Conservation (phyloP, 23 tunicate genomes). For the Pegea sp. region DNA sequence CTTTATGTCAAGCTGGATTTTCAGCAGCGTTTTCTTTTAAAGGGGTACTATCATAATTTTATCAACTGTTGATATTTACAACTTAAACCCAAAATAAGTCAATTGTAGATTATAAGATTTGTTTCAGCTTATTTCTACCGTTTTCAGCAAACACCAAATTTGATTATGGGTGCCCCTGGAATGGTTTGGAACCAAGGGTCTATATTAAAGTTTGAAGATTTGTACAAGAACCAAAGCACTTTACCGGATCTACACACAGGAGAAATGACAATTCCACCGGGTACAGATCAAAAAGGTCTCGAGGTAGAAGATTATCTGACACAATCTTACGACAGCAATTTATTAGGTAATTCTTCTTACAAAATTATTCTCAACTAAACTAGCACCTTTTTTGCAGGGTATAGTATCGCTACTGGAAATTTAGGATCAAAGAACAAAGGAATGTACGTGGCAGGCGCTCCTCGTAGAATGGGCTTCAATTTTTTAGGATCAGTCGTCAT, state of each 20-base stretch:
- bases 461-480: conserved; percentile 52
- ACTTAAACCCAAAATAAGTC: no score
- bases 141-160: conserved; percentile 13
- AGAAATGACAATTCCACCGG: conserved; percentile 24
- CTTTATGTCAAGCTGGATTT: conserved; percentile 62
- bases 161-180: conserved; percentile 64
- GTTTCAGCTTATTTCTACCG: neutral
- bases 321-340: conserved; percentile 47
- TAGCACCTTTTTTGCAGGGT: conserved; percentile 15
- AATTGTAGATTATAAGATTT: neutral
- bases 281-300: conserved; percentile 10
- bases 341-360: conserved; percentile 25
- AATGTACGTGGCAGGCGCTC: conserved; percentile 49
- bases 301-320: conserved; percentile 10
- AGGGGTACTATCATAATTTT: neutral
- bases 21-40: conserved; percentile 27
- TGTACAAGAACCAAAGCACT: conserved; percentile 6
- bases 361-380: neutral
- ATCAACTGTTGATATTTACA: neutral
- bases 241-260: conserved; percentile 28
- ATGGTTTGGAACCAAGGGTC: conserved; percentile 64
- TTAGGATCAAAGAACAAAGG: conserved; percentile 6
- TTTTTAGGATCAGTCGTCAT: conserved; percentile 41
- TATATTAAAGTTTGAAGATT: conserved; percentile 19
- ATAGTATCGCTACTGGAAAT: conserved; percentile 31